Percentiles rank a stretch among this genome's conserved stretches.
Conservation (phyloP, 2,888 invertebrate species). For the Eremobia ochroleuca region DNA sequence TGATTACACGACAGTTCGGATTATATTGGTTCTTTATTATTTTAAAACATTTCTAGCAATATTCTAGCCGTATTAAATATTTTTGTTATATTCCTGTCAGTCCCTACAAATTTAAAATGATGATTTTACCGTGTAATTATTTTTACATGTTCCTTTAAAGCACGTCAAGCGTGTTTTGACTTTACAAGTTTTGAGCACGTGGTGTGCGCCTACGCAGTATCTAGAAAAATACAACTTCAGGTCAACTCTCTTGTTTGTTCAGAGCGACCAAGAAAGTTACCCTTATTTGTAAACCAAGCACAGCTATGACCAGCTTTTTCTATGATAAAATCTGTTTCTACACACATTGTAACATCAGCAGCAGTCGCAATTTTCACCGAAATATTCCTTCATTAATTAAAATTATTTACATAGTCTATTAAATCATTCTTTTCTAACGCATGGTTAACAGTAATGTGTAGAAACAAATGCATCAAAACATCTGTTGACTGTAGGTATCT, state of each 20-base stretch:
- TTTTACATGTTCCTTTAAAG: not conserved
- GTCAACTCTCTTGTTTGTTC: too few relatives aligned
- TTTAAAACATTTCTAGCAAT: slow-evolving; percentile 39
- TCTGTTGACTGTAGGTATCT: not conserved
- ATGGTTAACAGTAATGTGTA: not conserved
- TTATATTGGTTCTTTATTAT: slow-evolving; percentile 54
- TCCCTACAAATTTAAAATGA: slow-evolving; percentile 28
- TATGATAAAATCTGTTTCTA: not conserved
- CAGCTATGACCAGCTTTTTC: not conserved
- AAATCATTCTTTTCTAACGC: not conserved
- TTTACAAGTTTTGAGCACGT: not conserved
- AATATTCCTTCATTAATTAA: not conserved
- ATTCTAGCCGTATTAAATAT: slow-evolving; percentile 32
- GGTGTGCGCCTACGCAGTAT: slow-evolving; percentile 1
- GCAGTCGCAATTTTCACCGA: not conserved
- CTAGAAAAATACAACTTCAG: too few relatives aligned
- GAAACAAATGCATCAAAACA: not conserved
- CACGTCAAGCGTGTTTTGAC: not conserved
- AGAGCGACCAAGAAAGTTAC: not conserved
- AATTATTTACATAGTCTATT: not conserved
- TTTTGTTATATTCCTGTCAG: slow-evolving; percentile 40
- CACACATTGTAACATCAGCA: not conserved
- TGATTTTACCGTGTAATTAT: slow-evolving; percentile 11
- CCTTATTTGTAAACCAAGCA: not conserved
- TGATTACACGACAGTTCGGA: slow-evolving; percentile 28